Conservation (phyloP, 2,113 vertebrate species). For the Phalacrocorax aristotelis region DNA sequence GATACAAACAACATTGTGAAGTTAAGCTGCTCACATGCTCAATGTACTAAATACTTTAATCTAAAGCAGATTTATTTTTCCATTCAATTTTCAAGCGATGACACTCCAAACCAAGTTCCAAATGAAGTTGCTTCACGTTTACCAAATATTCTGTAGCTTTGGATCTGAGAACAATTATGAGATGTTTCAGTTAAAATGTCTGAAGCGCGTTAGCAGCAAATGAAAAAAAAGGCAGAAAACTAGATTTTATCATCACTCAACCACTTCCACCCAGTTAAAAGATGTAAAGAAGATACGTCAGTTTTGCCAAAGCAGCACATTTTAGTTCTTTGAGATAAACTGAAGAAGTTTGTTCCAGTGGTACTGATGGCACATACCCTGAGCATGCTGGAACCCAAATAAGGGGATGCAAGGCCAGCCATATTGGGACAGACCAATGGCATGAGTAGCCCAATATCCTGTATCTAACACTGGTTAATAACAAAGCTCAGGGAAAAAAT, state of each 20-base stretch:
- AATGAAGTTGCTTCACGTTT: neutral
- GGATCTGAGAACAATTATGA: neutral
- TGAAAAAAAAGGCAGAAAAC: neutral
- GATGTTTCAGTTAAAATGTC: neutral
- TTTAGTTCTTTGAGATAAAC: neutral
- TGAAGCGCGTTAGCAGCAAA: neutral
- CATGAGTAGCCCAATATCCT: neutral
- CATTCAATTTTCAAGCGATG: constrained; percentile 27
- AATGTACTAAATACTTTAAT: constrained; percentile 41
- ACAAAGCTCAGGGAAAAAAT: neutral
- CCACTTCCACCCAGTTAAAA: neutral
- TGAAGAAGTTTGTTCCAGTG: neutral
- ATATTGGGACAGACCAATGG: accelerated
- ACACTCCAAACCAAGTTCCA: neutral
- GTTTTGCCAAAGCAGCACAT: neutral
- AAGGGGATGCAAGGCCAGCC: neutral
- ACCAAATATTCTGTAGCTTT: neutral
- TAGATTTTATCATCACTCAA: neutral
- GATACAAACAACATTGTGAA: constrained; percentile 34
- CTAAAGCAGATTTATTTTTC: constrained; percentile 60
- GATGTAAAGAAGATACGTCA: neutral
- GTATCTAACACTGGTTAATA: neutral
- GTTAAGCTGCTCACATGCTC: constrained; percentile 33
- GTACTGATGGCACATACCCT: accelerated
- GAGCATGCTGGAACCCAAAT: neutral